Percentiles rank a stretch among this genome's conserved stretches.
phyloP scores from a whole-genome alignment of 2,113 vertebrate species.

The Parus major region DNA sequence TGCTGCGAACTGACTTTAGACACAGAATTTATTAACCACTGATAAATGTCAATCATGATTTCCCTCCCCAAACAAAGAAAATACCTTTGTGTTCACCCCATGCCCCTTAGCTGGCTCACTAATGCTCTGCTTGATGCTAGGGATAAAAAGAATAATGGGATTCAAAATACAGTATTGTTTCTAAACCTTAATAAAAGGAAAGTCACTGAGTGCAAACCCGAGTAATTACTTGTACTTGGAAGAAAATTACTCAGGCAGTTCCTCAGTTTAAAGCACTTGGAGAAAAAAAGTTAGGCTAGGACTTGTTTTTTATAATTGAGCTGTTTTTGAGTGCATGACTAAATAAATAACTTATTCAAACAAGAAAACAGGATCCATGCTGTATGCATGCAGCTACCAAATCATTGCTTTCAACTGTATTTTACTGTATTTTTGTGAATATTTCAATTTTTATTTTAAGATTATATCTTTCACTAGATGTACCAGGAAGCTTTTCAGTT shows the following conservation, averaged over 20 bases:
- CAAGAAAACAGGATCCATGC: not conserved
- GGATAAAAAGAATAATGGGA: not conserved
- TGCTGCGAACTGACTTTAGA: not conserved
- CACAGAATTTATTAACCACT: slow-evolving; percentile 4
- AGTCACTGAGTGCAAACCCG: not conserved
- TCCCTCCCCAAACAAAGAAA: not conserved
- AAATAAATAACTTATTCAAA: not conserved
- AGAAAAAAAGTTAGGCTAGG: not conserved
- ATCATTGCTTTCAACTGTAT: not conserved
- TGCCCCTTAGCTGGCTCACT: not conserved
- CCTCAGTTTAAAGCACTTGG: not conserved
- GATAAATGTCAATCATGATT: not conserved
- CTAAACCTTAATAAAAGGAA: slow-evolving; percentile 14
- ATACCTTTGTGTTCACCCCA: not conserved
- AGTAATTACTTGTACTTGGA: not conserved
- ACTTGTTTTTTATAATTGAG: not conserved
- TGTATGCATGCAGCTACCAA: fast-evolving
- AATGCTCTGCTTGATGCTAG: not conserved
- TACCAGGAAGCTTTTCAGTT: not conserved
- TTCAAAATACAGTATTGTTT: not conserved
- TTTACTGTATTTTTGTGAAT: not conserved
- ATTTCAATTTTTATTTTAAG: not conserved
- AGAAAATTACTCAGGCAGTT: not conserved
- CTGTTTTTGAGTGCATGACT: not conserved
- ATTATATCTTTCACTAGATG: not conserved